Conservation (phyloP, 2,797 vertebrate species). For the Tachyglossus aculeatus region DNA sequence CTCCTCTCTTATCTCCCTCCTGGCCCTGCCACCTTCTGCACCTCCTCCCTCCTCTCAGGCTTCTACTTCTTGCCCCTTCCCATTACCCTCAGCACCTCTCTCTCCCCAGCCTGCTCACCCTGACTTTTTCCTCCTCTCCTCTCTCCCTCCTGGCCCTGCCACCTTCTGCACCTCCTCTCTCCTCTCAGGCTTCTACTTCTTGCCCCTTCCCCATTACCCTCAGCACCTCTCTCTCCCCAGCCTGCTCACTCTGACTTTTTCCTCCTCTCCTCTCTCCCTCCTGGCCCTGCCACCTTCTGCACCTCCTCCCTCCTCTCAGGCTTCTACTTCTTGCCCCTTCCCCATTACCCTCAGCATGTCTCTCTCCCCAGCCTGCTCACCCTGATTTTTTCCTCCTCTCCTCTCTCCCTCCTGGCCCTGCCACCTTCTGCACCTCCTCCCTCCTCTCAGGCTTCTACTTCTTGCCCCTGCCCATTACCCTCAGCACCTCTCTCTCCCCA, state of each 20-base stretch:
- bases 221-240: too few relatives aligned
- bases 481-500: neutral
- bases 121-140: neutral
- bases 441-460: accelerated
- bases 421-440: neutral
- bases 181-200: neutral
- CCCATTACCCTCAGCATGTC: too few relatives aligned
- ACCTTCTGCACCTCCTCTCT: neutral
- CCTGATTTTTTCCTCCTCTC: neutral
- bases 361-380: neutral
- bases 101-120: neutral
- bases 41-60: accelerated
- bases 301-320: too few relatives aligned
- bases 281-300: too few relatives aligned
- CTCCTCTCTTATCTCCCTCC: too few relatives aligned
- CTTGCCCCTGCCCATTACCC: accelerated
- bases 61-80: neutral
- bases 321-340: neutral
- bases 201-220: too few relatives aligned
- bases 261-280: neutral
- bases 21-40: neutral
- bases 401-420: too few relatives aligned
- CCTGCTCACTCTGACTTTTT: neutral
- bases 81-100: accelerated
- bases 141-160: neutral